Evolutionary conservation across 2,113 vertebrate genomes (phyloP).

Genomic region (Halichoeres trimaculatus): DNA sequence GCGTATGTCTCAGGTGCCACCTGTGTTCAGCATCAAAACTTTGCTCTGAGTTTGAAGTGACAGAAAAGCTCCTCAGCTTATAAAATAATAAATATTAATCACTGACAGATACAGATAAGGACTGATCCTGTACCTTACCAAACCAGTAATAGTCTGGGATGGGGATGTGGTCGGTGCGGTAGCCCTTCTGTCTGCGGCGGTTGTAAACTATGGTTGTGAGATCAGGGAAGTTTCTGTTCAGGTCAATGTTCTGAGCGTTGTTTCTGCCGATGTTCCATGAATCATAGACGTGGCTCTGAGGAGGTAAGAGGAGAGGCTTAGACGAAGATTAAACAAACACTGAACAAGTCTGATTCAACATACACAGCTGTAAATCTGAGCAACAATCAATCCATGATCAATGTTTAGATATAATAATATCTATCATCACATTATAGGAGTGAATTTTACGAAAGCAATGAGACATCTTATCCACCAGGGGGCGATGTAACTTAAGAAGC

Average conservation of each 20-base stretch:
- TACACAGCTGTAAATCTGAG: too few relatives aligned
- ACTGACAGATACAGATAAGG: constrained; percentile 22
- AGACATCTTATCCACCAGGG: too few relatives aligned
- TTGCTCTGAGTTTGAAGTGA: not conserved
- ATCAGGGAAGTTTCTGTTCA: constrained; percentile 96
- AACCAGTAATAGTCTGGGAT: constrained; percentile 95
- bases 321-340: too few relatives aligned
- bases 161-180: constrained; percentile 88
- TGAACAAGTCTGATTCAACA: too few relatives aligned
- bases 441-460: too few relatives aligned
- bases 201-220: constrained; percentile 90
- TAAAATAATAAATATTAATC: constrained; percentile 2
- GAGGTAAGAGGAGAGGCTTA: not conserved
- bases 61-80: too few relatives aligned
- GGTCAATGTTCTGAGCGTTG: constrained; percentile 94
- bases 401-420: too few relatives aligned
- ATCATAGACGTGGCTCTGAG: constrained; percentile 82
- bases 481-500: too few relatives aligned
- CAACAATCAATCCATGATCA: too few relatives aligned
- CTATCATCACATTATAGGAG: too few relatives aligned
- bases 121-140: constrained; percentile 90
- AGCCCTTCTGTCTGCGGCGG: constrained; percentile 78
- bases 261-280: constrained; percentile 87
- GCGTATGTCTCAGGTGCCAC: constrained; percentile 95
- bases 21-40: constrained; percentile 70